These are phyloP conservation scores for Trematomus bernacchii DNA, from an alignment of 2,797 vertebrate genomes.

Conservation along the genomic window DNA sequence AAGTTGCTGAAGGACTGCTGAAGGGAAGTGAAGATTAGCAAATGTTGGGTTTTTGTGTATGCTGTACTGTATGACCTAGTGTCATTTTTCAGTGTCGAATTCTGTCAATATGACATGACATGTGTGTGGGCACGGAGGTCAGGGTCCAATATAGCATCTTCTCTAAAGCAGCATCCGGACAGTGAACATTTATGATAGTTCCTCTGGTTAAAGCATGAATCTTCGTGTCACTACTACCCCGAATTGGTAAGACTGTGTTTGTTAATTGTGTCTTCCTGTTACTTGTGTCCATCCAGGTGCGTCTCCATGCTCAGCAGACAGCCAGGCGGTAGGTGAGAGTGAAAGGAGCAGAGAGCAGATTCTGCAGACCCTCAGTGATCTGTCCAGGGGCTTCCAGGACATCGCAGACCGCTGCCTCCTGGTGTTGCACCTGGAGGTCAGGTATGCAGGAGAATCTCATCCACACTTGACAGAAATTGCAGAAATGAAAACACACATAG, in stretches of 20 bases:
- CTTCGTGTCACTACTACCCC: neutral
- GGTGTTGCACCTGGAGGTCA: conserved; percentile 96
- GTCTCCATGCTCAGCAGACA: conserved; percentile 88
- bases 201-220: neutral
- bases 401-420: conserved; percentile 96
- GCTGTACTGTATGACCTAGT: neutral
- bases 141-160: neutral
- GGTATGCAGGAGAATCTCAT: conserved; percentile 79
- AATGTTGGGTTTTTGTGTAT: conserved; percentile 26
- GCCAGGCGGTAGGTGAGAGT: conserved; percentile 86
- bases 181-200: neutral
- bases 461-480: neutral
- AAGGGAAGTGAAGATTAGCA: conserved; percentile 52
- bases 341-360: conserved; percentile 93
- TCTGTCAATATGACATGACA: conserved; percentile 28
- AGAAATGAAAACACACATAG: neutral
- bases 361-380: conserved; percentile 92
- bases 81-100: conserved; percentile 28
- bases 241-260: neutral
- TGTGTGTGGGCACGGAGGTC: neutral
- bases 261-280: conserved; percentile 18
- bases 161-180: neutral
- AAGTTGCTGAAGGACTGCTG: conserved; percentile 59
- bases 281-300: conserved; percentile 62
- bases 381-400: conserved; percentile 94